A percentile compares a stretch with the other conserved stretches of the same genome.
Evolutionary conservation across 1,140 invertebrate species (phyloP).

Genomic region (Caenorhabditis remanei): DNA sequence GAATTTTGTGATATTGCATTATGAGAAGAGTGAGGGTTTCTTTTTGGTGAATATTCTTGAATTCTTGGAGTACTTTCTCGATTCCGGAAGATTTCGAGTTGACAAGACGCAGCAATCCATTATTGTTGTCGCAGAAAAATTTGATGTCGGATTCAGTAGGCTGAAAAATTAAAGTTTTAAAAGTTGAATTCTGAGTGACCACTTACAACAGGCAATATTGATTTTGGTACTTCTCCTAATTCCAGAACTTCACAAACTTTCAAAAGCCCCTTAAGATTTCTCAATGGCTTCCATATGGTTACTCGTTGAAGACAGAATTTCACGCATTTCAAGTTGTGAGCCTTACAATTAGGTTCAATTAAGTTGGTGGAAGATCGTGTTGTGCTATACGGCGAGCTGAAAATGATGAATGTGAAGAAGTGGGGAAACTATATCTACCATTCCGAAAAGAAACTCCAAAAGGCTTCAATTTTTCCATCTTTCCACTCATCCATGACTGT

Average conservation of each 20-base stretch:
- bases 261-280: constrained; percentile 18
- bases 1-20: constrained; percentile 25
- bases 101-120: not conserved
- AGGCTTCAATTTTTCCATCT: not conserved
- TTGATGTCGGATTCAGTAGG: not conserved
- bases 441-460: constrained; percentile 1
- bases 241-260: not conserved
- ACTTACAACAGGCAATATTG: not conserved
- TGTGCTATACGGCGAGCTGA: constrained; percentile 1
- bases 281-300: constrained; percentile 16
- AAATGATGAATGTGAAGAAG: not conserved
- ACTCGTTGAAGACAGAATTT: constrained; percentile 1
- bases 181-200: not conserved
- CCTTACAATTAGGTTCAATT: not conserved
- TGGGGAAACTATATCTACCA: not conserved
- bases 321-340: constrained; percentile 5
- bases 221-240: not conserved
- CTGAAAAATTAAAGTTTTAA: not conserved
- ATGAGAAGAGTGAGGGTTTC: not conserved
- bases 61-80: not conserved
- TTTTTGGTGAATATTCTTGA: not conserved
- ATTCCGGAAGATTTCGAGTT: not conserved
- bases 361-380: not conserved
- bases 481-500: not conserved
- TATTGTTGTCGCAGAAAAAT: constrained; percentile 24